These are phyloP conservation scores for Entosphenus tridentatus DNA, from an alignment of 2,113 vertebrate species.

Conservation along the genomic window DNA sequence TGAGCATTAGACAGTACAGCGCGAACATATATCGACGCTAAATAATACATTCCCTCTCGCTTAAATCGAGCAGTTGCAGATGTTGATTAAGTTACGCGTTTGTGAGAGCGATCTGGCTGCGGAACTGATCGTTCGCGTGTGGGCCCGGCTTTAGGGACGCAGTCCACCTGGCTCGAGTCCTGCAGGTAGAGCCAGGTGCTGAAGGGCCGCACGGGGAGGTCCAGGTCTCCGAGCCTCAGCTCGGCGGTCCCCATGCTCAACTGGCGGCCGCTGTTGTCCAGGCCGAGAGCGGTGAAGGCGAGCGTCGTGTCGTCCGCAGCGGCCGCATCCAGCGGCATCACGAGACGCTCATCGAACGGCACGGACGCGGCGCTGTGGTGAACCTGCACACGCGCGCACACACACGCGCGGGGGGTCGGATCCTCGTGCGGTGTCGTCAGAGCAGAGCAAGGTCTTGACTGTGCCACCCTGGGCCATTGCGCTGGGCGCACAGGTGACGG, in stretches of 20 bases:
- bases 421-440: conserved; percentile 55
- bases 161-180: conserved; percentile 56
- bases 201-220: conserved; percentile 53
- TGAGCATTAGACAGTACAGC: too few species aligned
- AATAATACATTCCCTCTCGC: too few species aligned
- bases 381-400: conserved; percentile 55
- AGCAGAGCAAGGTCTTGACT: conserved; percentile 29
- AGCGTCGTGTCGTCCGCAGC: conserved; percentile 57
- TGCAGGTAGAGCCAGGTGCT: conserved; percentile 84
- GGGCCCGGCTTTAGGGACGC: too few species aligned
- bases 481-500: not conserved
- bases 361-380: conserved; percentile 56
- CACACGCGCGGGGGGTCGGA: conserved; percentile 56
- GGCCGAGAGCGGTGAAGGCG: conserved; percentile 49
- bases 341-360: conserved; percentile 66
- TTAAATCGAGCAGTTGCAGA: too few species aligned
- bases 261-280: conserved; percentile 51
- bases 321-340: conserved; percentile 35
- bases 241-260: conserved; percentile 59
- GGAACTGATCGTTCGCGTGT: too few species aligned
- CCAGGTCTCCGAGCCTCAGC: conserved; percentile 64
- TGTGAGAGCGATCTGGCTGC: too few species aligned
- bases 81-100: too few species aligned
- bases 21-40: too few species aligned
- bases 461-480: not conserved